Conservation (phyloP, 2,888 invertebrate species). For the Arge pagana region DNA sequence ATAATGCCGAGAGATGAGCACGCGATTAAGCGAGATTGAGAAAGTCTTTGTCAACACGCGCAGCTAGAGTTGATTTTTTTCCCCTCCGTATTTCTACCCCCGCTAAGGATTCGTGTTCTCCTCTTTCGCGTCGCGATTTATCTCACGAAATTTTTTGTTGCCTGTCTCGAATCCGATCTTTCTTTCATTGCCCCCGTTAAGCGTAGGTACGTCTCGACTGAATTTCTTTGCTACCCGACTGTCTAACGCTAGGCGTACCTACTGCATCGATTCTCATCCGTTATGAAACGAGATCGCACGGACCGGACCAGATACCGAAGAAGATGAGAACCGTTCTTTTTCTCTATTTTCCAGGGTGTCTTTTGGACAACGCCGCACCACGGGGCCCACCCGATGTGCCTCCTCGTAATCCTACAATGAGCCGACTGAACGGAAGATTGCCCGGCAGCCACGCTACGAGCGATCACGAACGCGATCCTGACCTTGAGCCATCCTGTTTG, state of each 20-base stretch:
- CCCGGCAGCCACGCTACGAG: constrained; percentile 63
- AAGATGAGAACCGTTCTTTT: too few relatives aligned
- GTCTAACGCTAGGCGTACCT: too few relatives aligned
- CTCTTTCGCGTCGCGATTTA: too few relatives aligned
- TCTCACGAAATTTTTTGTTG: too few relatives aligned
- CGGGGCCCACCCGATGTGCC: constrained; percentile 81
- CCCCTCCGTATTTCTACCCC: constrained; percentile 21
- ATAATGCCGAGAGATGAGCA: constrained; percentile 25
- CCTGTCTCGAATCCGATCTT: too few relatives aligned
- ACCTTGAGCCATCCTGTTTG: constrained; percentile 89
- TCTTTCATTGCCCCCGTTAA: too few relatives aligned
- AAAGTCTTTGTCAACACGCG: constrained; percentile 37
- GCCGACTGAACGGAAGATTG: constrained; percentile 85
- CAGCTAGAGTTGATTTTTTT: constrained; percentile 22
- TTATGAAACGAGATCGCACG: too few relatives aligned
- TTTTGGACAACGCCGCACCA: constrained; percentile 80
- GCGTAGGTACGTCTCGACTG: too few relatives aligned
- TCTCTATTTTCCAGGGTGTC: constrained; percentile 72
- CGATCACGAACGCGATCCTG: constrained; percentile 67
- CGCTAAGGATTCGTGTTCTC: too few relatives aligned
- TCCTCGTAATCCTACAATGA: constrained; percentile 90
- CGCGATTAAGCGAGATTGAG: constrained; percentile 41
- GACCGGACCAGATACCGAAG: too few relatives aligned
- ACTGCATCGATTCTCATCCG: too few relatives aligned
- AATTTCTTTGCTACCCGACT: too few relatives aligned